phyloP scores from a whole-genome alignment of 1,140 invertebrate species.

The Oncopeltus fasciatus region DNA sequence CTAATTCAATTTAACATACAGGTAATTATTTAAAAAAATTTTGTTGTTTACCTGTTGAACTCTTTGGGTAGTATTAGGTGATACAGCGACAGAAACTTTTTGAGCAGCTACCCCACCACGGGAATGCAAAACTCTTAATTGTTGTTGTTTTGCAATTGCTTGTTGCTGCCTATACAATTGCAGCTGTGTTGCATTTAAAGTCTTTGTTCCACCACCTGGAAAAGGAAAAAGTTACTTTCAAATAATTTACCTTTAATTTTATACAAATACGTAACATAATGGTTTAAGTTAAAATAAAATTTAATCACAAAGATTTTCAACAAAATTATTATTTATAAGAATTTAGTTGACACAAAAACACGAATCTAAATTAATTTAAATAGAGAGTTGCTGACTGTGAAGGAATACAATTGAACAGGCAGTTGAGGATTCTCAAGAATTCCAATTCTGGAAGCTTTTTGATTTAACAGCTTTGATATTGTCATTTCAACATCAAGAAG shows the following conservation, averaged over 20 bases:
- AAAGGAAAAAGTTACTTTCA: no score
- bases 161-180: conserved; percentile 37
- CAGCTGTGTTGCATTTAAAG: conserved; percentile 37
- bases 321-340: no score
- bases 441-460: background rate
- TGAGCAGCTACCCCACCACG: conserved; percentile 21
- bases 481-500: background rate
- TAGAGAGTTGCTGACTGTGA: no score
- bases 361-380: no score
- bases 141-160: conserved; percentile 30
- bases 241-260: no score
- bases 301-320: no score
- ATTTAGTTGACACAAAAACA: no score
- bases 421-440: background rate
- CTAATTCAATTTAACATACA: no score
- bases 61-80: conserved; percentile 15
- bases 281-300: no score
- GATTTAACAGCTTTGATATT: background rate
- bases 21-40: no score
- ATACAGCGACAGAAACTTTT: conserved; percentile 24
- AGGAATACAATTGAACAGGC: no score
- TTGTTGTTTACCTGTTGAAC: conserved; percentile 18
- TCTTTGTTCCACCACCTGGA: conserved; percentile 33
- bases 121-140: conserved; percentile 25
- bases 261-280: no score